Evolutionary conservation across 2,888 invertebrate genomes (phyloP).

Genomic region (Sipha maydis): DNA sequence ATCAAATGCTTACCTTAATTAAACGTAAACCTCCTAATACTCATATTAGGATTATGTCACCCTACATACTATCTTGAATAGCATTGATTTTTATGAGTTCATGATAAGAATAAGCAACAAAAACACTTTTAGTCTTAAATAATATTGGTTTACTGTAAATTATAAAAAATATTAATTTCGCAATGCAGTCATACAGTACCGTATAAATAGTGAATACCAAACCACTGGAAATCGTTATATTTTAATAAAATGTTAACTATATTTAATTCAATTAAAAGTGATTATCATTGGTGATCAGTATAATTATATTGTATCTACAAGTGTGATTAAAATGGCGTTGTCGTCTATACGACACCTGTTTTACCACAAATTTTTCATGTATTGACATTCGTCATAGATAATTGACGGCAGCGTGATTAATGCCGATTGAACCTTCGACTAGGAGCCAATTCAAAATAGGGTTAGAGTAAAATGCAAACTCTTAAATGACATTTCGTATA

Average conservation of each 20-base stretch:
- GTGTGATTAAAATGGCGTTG: background rate
- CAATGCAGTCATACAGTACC: no score
- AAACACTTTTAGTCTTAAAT: background rate
- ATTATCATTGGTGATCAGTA: background rate
- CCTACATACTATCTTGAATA: background rate
- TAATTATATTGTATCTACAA: background rate
- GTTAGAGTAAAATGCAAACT: background rate
- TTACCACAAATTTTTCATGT: no score
- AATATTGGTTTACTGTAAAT: background rate
- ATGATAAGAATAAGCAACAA: background rate
- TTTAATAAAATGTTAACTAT: no score
- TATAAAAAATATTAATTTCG: no score
- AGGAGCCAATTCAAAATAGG: constrained; percentile 5
- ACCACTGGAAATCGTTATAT: no score
- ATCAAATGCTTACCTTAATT: background rate
- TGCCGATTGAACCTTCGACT: background rate
- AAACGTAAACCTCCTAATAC: background rate
- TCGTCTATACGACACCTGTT: background rate
- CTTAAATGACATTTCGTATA: background rate
- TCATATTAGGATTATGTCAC: background rate
- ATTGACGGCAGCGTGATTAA: no score
- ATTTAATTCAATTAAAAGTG: background rate
- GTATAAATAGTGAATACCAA: no score
- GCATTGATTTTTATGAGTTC: background rate
- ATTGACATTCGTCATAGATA: no score